Percentiles rank a stretch among this genome's conserved stretches.
These are phyloP conservation scores for Pogonognathellus flavescens DNA, from an alignment of 1,140 invertebrate genomes.

Conservation along the genomic window DNA sequence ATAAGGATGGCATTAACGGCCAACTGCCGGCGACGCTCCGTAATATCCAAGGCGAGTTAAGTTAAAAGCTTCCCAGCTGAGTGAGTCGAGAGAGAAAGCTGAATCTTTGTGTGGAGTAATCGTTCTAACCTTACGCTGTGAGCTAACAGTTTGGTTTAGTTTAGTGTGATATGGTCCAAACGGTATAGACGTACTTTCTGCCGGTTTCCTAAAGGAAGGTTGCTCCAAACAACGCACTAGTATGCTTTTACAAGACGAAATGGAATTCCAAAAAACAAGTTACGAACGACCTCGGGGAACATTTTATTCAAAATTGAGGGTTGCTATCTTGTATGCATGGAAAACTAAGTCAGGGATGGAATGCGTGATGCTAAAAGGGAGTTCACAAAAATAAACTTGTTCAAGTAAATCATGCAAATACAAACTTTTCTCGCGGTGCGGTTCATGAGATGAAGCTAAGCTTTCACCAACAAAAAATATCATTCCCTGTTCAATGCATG, in stretches of 20 bases:
- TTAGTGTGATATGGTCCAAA: neutral
- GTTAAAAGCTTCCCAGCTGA: conserved; percentile 7
- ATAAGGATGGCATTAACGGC: conserved; percentile 12
- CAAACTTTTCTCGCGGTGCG: conserved; percentile 8
- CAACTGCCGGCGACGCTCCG: neutral
- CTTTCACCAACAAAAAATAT: conserved; percentile 30
- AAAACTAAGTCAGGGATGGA: conserved; percentile 33
- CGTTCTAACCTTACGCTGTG: neutral
- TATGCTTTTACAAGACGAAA: neutral
- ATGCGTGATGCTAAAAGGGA: conserved; percentile 7
- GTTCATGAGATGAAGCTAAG: neutral
- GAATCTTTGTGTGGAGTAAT: neutral
- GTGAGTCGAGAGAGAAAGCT: neutral
- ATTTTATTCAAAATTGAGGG: conserved; percentile 26
- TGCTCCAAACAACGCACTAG: neutral
- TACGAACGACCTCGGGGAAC: conserved; percentile 5
- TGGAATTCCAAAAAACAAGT: conserved; percentile 31
- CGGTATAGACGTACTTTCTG: neutral
- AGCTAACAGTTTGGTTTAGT: conserved; percentile 7
- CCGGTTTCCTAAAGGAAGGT: neutral
- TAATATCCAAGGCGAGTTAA: neutral
- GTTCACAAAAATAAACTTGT: conserved; percentile 17
- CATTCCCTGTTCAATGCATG: neutral
- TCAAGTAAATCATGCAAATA: conserved; percentile 31
- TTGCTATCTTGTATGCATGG: conserved; percentile 9